Base-by-base conservation (phyloP, 2,113 vertebrate species). In the Eudyptes chrysolophus region DNA sequence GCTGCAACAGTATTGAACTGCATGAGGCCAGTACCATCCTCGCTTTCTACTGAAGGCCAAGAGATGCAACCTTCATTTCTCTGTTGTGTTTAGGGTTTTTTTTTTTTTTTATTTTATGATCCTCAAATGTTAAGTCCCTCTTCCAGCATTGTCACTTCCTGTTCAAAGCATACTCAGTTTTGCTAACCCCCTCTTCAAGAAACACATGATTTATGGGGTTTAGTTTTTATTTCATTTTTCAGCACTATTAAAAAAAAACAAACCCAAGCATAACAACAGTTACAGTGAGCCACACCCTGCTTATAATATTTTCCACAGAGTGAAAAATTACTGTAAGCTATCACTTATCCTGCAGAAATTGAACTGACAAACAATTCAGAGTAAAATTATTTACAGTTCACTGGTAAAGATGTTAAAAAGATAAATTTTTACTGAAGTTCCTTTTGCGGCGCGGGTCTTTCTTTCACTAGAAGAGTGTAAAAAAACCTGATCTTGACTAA, bases 371-470 rank as follows among this genome's bases (percentile, higher is more conserved):
- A n/a, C 34, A 57, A 76, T 12, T 65, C 22, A 22, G n/a, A 40
- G 32, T 24, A n/a, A 24, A 77, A 61, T n/a, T 34, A 58, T 38
- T 83, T 46, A 51, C 30, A 38, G 13, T 48, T 65, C 52, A 49
- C 40, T n/a, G 24, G 34, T 44, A 72, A 80, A 57, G 17, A 44
- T n/a, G 21, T 48, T 84, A 26, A 48, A 57, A 34, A 64, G 49
- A 12, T 2, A 13, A 6, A 8, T 68, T 84, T 81, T 52, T 21
- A 52, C 34, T 48, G 27, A 48, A n/a, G 13, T 17, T 76, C 13
- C 18, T 65, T 70, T 26, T 26, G n/a, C 1, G 0, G 18, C 0
- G 0, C 9, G 6, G 26, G 46, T 55, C 13, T 62, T 6, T 26
- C 55, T 70, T 66, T 70, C 58, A 46, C 44, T n/a, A 22, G 11